Percentiles rank a stretch among this genome's conserved stretches.
phyloP scores from a whole-genome alignment of 2,797 vertebrate species.

The Arctocebus calabarensis region DNA sequence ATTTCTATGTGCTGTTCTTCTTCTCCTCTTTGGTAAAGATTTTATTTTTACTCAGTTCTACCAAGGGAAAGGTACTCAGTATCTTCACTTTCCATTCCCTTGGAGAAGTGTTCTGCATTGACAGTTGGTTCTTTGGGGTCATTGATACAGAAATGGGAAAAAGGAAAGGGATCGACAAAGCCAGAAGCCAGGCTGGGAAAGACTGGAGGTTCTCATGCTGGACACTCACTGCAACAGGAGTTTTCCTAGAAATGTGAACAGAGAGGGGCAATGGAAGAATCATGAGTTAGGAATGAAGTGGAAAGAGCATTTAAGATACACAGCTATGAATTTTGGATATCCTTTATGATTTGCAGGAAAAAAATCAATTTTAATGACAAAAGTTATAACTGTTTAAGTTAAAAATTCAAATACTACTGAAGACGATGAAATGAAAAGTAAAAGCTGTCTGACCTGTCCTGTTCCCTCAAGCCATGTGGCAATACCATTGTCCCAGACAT shows the following conservation, averaged over 20 bases:
- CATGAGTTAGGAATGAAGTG: background rate
- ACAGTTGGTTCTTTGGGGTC: background rate
- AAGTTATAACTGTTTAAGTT: background rate
- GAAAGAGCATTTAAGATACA: background rate
- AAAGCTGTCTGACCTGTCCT: background rate
- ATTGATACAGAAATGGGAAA: background rate
- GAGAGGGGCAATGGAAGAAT: background rate
- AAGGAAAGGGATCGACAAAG: background rate
- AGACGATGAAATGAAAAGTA: background rate
- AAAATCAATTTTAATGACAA: background rate
- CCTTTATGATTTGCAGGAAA: background rate
- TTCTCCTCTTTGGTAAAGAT: background rate
- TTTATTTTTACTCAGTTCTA: background rate
- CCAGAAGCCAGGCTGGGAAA: background rate
- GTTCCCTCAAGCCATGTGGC: background rate
- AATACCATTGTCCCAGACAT: constrained; percentile 9
- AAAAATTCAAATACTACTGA: background rate
- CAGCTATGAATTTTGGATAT: background rate
- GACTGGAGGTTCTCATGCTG: background rate
- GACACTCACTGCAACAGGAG: background rate
- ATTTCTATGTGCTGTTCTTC: background rate
- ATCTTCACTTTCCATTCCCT: background rate
- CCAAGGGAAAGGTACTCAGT: background rate
- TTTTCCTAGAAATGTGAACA: background rate
- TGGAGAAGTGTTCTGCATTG: background rate